Evolutionary conservation across 2,113 vertebrate genomes (phyloP).

Genomic region (Amazona guildingii): DNA sequence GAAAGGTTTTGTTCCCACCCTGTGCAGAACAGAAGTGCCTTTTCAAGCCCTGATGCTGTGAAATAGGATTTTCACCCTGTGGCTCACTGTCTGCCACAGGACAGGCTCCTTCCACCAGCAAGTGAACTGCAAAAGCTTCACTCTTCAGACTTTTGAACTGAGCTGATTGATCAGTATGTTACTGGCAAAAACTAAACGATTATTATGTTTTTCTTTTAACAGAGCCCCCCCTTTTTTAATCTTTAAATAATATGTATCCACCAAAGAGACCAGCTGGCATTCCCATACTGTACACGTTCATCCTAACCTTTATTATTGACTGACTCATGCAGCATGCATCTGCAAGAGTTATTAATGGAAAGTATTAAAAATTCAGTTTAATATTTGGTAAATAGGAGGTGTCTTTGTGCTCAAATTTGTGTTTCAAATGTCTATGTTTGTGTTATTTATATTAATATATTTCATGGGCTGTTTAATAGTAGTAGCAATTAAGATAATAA

Average conservation of each 20-base stretch:
- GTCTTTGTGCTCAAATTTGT: neutral
- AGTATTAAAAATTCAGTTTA: conserved; percentile 19
- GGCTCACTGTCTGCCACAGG: fast-evolving
- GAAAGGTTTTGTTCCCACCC: neutral
- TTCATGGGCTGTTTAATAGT: conserved; percentile 41
- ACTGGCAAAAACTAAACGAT: neutral
- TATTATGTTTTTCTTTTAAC: neutral
- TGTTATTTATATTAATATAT: conserved; percentile 45
- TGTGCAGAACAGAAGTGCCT: neutral
- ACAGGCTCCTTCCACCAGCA: neutral
- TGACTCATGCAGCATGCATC: conserved; percentile 20
- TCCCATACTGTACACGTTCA: neutral
- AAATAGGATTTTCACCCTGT: neutral
- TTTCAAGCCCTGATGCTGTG: neutral
- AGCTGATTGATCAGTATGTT: neutral
- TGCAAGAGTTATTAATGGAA: conserved; percentile 38
- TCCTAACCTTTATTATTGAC: neutral
- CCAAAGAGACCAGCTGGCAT: neutral
- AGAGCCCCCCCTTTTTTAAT: neutral
- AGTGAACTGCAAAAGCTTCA: neutral
- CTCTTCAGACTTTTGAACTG: neutral
- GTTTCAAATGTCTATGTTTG: conserved; percentile 15
- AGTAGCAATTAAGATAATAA: conserved; percentile 58
- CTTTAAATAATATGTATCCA: neutral
- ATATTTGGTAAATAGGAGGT: conserved; percentile 42